Base-by-base conservation (phyloP, 2,888 invertebrate species). In the Hemaris fuciformis region DNA sequence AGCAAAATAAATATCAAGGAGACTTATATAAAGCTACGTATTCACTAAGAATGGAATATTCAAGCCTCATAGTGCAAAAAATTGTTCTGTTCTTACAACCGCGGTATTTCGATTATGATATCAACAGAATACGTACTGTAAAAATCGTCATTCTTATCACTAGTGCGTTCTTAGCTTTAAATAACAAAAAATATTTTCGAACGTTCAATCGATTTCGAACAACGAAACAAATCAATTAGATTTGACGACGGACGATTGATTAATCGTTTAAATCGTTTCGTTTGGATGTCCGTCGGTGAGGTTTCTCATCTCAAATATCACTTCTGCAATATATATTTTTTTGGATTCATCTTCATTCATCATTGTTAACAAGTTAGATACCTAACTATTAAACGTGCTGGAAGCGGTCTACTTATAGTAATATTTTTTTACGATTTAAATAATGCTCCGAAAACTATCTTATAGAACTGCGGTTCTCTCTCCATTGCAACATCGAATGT, bases 221-320 rank as follows among this genome's bases (percentile, higher is more conserved):
- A 83, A 84, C 84, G 74, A 74, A 77, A 75, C 78, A 76, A 83
- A 87, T 84, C 84, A 82, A 87, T 86, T 79, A 71, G 67, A 69
- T 71, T 66, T 46, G 61, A 64, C 62, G 65, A 66, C 69, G 68
- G 60, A 66, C n/a, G n/a, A n/a, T n/a, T n/a, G n/a, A 59, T 65
- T 62, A 68, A 68, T 57, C 68, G n/a, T 27, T 59, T 45, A 45
- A 31, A 43, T 10, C 31, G 20, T 22, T 60, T 27, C 23, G 34
- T 48, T 48, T 18, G 38, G 34, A 8, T 18, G 10, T 45, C 65
- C 66, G 25, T 71, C 66, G 68, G n/a, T 23, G 31, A 59, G 38
- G 48, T 23, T 38, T 18, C 23, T 60, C 43, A 22, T 59, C 13
- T n/a, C 15, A 59, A 45, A 59, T n/a, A 27, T 46, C 10, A 20